A percentile compares a stretch with the other conserved stretches of the same genome.
Conservation (phyloP, 1,140 invertebrate species). For the Drosophila rufa region DNA sequence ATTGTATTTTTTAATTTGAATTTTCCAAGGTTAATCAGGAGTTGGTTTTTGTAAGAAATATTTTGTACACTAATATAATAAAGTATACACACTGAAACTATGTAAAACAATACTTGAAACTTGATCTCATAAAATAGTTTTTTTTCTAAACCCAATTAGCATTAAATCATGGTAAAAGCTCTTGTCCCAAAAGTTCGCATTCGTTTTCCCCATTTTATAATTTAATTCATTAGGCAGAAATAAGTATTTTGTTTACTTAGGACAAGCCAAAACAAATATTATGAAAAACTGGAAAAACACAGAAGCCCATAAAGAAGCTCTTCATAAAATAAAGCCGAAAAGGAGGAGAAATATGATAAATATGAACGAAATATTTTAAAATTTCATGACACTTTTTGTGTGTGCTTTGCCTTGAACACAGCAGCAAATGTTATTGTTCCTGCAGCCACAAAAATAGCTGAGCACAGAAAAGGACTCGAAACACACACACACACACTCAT, state of each 20-base stretch:
- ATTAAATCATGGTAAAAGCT: background rate
- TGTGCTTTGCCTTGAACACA: conserved; percentile 18
- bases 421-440: conserved; percentile 35
- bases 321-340: conserved; percentile 39
- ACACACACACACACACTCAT: conserved; percentile 17
- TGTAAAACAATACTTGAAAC: background rate
- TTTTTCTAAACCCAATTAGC: background rate
- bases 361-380: conserved; percentile 60
- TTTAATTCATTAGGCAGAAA: conserved; percentile 46
- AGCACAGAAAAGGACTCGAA: conserved; percentile 33
- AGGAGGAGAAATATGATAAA: conserved; percentile 21
- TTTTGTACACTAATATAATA: background rate
- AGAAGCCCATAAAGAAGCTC: conserved; percentile 35
- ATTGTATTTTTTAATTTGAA: no score
- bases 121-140: no score
- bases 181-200: background rate
- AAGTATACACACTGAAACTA: background rate
- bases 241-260: conserved; percentile 42
- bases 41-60: background rate
- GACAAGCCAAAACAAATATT: conserved; percentile 36
- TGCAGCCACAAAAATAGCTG: conserved; percentile 38
- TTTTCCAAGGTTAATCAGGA: background rate
- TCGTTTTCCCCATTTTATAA: conserved; percentile 14
- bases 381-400: conserved; percentile 59
- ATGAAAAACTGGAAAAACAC: conserved; percentile 9